Base-by-base conservation (phyloP, 1,140 invertebrate species). In the Planococcus citri region DNA sequence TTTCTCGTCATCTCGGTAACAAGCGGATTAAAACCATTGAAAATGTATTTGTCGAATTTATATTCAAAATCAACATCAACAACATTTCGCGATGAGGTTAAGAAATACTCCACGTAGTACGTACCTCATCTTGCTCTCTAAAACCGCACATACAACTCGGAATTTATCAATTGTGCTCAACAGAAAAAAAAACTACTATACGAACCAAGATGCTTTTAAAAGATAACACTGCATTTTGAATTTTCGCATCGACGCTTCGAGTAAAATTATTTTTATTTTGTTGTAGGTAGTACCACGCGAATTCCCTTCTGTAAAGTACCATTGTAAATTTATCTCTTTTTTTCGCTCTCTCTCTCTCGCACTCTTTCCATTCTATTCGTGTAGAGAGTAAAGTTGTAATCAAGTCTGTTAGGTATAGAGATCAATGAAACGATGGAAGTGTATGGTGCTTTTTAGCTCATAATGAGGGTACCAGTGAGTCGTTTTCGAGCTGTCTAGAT, bases 381-480 rank as follows among this genome's bases (percentile, higher is more conserved):
- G 29, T 33, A 33, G 14, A 37, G 14, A 14, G 6, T 37, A 37
- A 37, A 37, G 12, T 51, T 51, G 41, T 51, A 51, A 51, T 51
- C 41, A 51, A 51, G 41, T 51, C 6, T 51, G 12, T 33, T 33
- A 33, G n/a, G 33, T 37, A 37, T 14, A 14, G n/a, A 51, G 41
- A 51, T 51, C 41, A 51, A 51, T 51, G 29, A 33, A 33, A 33
- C 29, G 29, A 33, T 33, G 29, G 29, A 51, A 51, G 41, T 51
- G 17, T 51, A 20, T 14, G 10, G 41, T 51, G 17, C 41, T 51
- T 51, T 51, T 51, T 51, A 51, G 41, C 41, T 51, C 41, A 51
- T 51, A 51, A 51, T 51, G 41, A 51, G 41, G 41, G 41, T 51
- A 51, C 41, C 41, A n/a, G 41, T 51, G 12, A 51, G 41, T 51